Base-by-base conservation (phyloP, 1,140 invertebrate genomes). In the Semibalanus balanoides region DNA sequence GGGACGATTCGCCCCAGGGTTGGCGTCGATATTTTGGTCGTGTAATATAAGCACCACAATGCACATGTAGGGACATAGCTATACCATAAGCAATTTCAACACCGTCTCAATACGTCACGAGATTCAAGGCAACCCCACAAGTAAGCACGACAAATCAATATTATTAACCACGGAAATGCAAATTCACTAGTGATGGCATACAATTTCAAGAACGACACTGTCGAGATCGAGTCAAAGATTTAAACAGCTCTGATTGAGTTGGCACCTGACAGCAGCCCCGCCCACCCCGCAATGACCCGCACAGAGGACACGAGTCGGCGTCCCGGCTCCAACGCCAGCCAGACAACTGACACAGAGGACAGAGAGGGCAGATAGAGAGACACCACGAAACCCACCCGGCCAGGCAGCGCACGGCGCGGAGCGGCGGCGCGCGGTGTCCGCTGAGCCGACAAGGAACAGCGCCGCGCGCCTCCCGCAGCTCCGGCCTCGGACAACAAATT, bases 11-110 rank as follows among this genome's bases (percentile, higher is more conserved):
- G 51, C 51, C 51, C 51, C 51, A 22, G 14, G 51, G 51, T 64
- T 64, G 51, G 51, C 51, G 51, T 64, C 51, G 22, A 19, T 64
- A 64, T 64, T 64, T 64, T 64, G 51, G 51, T 64, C 51, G 51
- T 64, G 51, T 64, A 64, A 64, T 64, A 64, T 64, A 64, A 64
- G 51, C 51, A 64, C 51, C 51, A 64, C 51, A 64, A 64, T 64
- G 51, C 51, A 64, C 51, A 64, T 64, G 51, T 22, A 14, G 51
- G 51, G 51, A 64, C 51, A 64, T 64, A 64, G 51, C 51, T 64
- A 64, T 64, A 64, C 51, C 14, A 64, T 64, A 64, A 64, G 51
- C 51, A 64, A 64, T 64, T 64, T 64, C 51, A 64, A 64, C 51
- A 64, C 22, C 35, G 35, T 17, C 51, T 64, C 51, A 64, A 17